Conservation (phyloP, 2,797 vertebrate genomes). For the Pyrocephalus nanus region DNA sequence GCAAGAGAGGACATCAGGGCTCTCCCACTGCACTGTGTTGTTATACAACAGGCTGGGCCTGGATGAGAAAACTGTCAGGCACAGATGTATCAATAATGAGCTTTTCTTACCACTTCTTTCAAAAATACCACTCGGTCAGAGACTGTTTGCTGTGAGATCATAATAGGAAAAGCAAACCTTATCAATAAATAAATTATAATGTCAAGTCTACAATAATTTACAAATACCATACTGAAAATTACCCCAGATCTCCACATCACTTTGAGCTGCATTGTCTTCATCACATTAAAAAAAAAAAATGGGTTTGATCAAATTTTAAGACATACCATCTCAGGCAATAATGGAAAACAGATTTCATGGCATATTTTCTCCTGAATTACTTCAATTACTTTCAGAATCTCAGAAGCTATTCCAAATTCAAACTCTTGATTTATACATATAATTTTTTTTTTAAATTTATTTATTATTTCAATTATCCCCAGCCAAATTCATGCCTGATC, state of each 20-base stretch:
- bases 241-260: not conserved
- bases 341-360: not conserved
- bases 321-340: not conserved
- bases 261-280: not conserved
- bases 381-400: not conserved
- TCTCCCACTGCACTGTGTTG: not conserved
- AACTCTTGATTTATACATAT: not conserved
- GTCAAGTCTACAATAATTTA: not conserved
- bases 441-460: not conserved
- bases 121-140: not conserved
- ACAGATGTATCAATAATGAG: not conserved
- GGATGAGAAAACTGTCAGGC: not conserved
- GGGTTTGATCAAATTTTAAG: not conserved
- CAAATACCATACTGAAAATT: not conserved
- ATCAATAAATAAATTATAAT: not conserved
- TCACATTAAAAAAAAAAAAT: not conserved
- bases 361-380: not conserved
- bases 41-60: not conserved
- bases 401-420: slow-evolving; percentile 19
- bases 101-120: not conserved
- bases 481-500: not conserved
- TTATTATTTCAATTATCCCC: not conserved
- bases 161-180: not conserved
- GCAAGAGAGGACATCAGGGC: not conserved
- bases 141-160: not conserved